Base-by-base conservation (phyloP, 2,888 invertebrate genomes). In the Cyrtodaria siliqua region DNA sequence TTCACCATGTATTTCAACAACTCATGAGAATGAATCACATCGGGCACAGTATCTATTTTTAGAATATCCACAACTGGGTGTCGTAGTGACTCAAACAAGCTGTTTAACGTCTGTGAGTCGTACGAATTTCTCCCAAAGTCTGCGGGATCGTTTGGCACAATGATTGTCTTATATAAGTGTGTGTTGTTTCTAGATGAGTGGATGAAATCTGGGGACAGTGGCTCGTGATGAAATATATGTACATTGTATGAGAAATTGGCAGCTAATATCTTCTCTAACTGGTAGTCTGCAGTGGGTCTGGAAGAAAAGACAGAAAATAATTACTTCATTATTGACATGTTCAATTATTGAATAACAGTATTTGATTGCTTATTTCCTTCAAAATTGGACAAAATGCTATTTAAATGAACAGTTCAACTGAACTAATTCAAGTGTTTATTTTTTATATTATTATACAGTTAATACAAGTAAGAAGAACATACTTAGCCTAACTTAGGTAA, bases 141-240 rank as follows among this genome's bases (percentile, higher is more conserved):
- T 42, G 91, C 84, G 6, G 89, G 90, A 68, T 91, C 90, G 66
- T 91, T 91, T 56, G 91, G 88, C 42, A 91, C 90, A 38, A 91
- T 82, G 9, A 74, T 69, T n/a, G 86, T 87, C 40, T 86, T 79
- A 8, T 79, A 76, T 23, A 83, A 44, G 49, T 76, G 80, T 14
- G 90, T 88, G 66, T 77, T 83, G 68, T 79, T 85, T 8, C 72
- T 60, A n/a, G 61, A 61, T 60, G 68, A 59, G 12, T 72, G 68
- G 47, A 79, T 20, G 40, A 79, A 75, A 40, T 82, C 73, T 40
- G 62, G 8, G 16, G 82, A 66, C 24, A 83, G 42, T 23, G 71
- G 52, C 12, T 77, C 66, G 38, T 83, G 87, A n/a, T 83, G 81
- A 38, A 90, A 84, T 42, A 91, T 59, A 60, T 79, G 82, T 20